Evolutionary conservation across 2,797 vertebrate genomes (phyloP), one percentile per base, ranked within the genome.

Genomic region (Hydrocynus forskahlii): DNA sequence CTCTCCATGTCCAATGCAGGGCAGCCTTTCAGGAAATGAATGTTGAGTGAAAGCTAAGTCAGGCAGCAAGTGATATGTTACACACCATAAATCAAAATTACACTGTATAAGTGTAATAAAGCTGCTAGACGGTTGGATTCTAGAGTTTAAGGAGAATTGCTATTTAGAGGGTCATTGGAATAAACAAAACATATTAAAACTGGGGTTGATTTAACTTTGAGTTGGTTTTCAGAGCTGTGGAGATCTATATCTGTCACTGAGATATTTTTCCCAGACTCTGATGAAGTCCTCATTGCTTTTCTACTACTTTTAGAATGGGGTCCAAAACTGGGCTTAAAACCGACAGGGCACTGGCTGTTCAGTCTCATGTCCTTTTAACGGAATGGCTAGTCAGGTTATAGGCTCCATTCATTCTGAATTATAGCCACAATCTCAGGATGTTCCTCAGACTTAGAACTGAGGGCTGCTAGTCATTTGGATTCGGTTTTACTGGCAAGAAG

Each of bases 371-470:
- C 60, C 43, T 38, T 57, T 48, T 40, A 21, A 76, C 55, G 29
- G 1, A 35, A 59, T 45, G 73, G 75, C 62, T 16, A 52, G 35
- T 62, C 13, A 75, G 40, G 12, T 60, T 69, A 75, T 52, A 50
- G 38, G 55, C 25, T 16, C 23, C 21, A 78, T 78, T 64, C 45
- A 54, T 52, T 54, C 35, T 14, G 78, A 64, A 54, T 40, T 64
- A 71, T n/a, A 23, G 23, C 10, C 14, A 50, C 35, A 62, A 50
- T 2, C 66, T 25, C 14, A n/a, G 50, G 43, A 67, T 7, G 10
- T 19, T 72, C 54, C n/a, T 59, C 25, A 62, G 50, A 48, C 21
- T 9, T 45, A 21, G 9, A 21, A 13, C 50, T 10, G 17, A 66
- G 19, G 7, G 38, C 52, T 52, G 6, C 50, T 2, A n/a, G 35